Conservation (phyloP, 1,140 invertebrate genomes). For the Argopecten irradians region DNA sequence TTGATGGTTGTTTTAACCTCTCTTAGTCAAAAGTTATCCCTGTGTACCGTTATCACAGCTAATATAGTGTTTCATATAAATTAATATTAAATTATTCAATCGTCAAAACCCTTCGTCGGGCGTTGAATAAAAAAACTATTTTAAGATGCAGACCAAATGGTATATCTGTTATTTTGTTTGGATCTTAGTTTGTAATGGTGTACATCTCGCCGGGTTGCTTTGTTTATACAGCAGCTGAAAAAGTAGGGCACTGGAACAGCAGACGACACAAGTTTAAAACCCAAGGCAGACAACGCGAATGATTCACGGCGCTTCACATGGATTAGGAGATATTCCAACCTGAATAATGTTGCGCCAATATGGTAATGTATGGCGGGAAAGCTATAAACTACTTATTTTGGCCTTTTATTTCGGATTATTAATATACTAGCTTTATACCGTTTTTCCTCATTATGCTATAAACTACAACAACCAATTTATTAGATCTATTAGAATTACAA, state of each 20-base stretch:
- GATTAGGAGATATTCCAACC: background rate
- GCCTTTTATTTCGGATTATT: no score
- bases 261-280: slow-evolving; percentile 17
- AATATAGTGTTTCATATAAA: background rate
- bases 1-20: background rate
- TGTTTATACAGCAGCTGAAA: slow-evolving; percentile 15
- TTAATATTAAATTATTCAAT: background rate
- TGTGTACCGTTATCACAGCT: background rate
- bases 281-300: background rate
- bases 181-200: background rate
- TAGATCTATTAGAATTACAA: no score
- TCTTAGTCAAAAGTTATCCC: background rate
- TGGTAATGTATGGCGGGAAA: no score
- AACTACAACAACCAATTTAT: no score
- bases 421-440: no score
- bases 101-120: background rate
- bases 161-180: background rate
- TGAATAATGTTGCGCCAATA: background rate
- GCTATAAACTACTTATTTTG: no score
- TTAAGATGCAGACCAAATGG: background rate
- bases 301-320: background rate
- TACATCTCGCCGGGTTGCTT: background rate
- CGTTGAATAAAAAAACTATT: background rate
- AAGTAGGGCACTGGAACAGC: background rate
- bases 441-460: no score